Base-by-base conservation (phyloP, 2,888 invertebrate genomes). In the Gastracanthus pulcherrimus region DNA sequence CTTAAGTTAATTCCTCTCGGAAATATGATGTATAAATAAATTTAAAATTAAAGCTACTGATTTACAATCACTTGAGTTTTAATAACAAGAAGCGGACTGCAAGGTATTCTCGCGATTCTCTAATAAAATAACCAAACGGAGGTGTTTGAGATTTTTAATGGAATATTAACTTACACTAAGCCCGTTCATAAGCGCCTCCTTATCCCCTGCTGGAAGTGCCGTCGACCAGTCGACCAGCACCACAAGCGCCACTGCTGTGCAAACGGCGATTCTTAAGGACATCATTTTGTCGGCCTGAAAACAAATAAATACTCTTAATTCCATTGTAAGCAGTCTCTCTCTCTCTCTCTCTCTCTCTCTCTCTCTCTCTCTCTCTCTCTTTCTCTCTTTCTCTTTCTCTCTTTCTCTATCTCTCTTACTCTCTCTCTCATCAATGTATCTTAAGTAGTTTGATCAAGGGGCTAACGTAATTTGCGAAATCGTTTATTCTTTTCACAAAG, bases 121-220 rank as follows among this genome's bases (percentile, higher is more conserved):
- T 36, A 70, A 77, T 16, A 62, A 70, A 62, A 26, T 38, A 36
- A 55, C 51, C 36, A 36, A 60, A 19, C 31, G 2, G 19, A 23
- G 62, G 1, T 62, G 4, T 55, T 72, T 34, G 29, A 7, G 29
- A 41, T 71, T 71, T 76, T 79, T 74, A 80, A 80, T 70, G 48
- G 41, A 74, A 82, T 76, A 81, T 83, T 80, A 81, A 90, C 91
- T 91, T 84, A 92, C 92, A 81, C 90, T 90, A 36, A 91, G 87
- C 77, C 89, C 90, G 83, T 89, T 90, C 83, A 91, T 84, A 74
- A 92, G 86, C 67, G 89, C 87, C 41, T 91, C 91, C 81, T 91
- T 92, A 83, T 92, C 91, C 13, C 82, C 84, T 4, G 87, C 84
- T 7, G 91, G 91, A 80, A 90, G 87, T 4, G 88, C 88, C 16